Evolutionary conservation across 1,140 invertebrate genomes (phyloP).

Genomic region (Drosophila setifemur): DNA sequence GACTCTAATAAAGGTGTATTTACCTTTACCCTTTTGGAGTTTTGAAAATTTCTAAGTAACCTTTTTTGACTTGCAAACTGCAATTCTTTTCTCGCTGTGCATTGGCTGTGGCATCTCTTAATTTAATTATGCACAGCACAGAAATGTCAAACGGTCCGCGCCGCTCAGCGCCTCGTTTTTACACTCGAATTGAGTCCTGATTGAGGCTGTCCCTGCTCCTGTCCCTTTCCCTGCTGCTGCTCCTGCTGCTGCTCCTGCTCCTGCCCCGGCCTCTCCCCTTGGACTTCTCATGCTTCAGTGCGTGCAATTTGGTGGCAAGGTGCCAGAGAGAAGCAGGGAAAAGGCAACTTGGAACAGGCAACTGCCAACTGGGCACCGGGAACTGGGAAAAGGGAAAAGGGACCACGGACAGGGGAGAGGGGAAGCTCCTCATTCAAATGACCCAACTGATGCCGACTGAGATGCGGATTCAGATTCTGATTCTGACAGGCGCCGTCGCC

Average conservation of each 20-base stretch:
- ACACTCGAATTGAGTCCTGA: slow-evolving; percentile 75
- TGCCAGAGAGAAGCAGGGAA: neutral
- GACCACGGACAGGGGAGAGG: neutral
- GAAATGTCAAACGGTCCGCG: slow-evolving; percentile 72
- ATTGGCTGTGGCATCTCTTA: slow-evolving; percentile 47
- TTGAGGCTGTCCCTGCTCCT: slow-evolving; percentile 29
- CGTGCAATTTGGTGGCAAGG: slow-evolving; percentile 57
- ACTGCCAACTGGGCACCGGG: no score
- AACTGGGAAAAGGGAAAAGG: neutral
- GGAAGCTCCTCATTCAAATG: slow-evolving; percentile 66
- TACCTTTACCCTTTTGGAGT: no score
- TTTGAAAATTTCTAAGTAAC: no score
- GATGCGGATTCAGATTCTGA: slow-evolving; percentile 51
- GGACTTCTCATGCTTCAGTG: slow-evolving; percentile 74
- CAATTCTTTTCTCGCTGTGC: slow-evolving; percentile 9
- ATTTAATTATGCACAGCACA: slow-evolving; percentile 74
- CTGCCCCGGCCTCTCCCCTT: slow-evolving; percentile 34
- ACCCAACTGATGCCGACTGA: slow-evolving; percentile 48
- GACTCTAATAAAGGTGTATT: no score
- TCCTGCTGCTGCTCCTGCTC: neutral
- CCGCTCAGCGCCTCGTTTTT: slow-evolving; percentile 62
- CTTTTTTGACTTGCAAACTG: neutral
- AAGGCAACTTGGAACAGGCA: neutral
- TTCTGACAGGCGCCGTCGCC: slow-evolving; percentile 62
- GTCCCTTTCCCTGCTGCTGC: neutral